A percentile compares a stretch with the other conserved stretches of the same genome.
phyloP scores from a whole-genome alignment of 2,888 invertebrate species.

The Lithosia quadra region DNA sequence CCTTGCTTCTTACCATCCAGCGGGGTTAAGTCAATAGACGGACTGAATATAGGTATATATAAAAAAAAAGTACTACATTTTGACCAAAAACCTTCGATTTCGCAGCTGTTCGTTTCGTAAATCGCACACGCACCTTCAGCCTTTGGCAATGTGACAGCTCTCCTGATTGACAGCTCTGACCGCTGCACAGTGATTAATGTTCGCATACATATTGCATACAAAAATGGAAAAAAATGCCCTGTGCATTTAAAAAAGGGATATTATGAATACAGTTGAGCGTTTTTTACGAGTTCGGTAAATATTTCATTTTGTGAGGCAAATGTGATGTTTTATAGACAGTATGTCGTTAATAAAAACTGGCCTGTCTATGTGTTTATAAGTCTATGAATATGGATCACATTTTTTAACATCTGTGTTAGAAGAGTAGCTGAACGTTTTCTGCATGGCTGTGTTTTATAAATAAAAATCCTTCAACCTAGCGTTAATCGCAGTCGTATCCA shows the following conservation, averaged over 20 bases:
- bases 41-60: no score
- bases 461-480: no score
- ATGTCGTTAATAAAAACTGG: not conserved
- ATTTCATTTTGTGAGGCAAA: not conserved
- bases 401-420: no score
- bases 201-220: constrained; percentile 45
- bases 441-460: no score
- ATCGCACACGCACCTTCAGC: constrained; percentile 44
- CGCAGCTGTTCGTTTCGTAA: constrained; percentile 41
- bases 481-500: no score
- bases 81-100: constrained; percentile 22
- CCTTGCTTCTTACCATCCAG: no score
- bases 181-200: constrained; percentile 48
- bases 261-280: constrained; percentile 3
- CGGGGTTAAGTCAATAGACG: no score
- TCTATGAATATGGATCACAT: no score
- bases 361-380: no score
- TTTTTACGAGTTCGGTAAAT: not conserved
- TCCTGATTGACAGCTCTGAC: constrained; percentile 47
- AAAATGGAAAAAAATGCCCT: constrained; percentile 21
- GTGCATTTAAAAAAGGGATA: constrained; percentile 2
- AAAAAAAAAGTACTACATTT: no score
- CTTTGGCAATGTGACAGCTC: constrained; percentile 37
- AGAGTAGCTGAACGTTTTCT: no score
- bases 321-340: not conserved